Evolutionary conservation across 2,113 vertebrate species (phyloP).

Genomic region (Alethe diademata): DNA sequence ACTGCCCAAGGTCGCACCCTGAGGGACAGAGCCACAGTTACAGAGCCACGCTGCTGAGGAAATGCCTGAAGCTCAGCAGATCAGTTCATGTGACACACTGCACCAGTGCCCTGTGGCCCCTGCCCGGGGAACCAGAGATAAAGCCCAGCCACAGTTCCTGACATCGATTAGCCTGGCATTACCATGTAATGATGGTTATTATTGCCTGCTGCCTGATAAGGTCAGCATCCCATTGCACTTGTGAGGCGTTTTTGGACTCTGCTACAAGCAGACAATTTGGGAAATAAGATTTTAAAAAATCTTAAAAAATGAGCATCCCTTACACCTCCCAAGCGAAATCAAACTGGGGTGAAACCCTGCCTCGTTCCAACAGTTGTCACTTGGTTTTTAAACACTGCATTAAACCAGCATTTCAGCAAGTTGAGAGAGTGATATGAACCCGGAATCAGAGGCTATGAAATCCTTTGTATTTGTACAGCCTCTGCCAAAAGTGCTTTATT

Average conservation of each 20-base stretch:
- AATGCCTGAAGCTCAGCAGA: background rate
- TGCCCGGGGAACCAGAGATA: background rate
- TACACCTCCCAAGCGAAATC: background rate
- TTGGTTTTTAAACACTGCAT: background rate
- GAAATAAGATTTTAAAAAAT: background rate
- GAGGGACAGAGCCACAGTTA: background rate
- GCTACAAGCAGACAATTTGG: background rate
- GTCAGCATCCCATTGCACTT: background rate
- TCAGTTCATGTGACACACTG: background rate
- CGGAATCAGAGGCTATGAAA: constrained; percentile 16
- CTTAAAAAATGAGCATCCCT: background rate
- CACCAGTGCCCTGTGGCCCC: background rate
- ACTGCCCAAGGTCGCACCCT: background rate
- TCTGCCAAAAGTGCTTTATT: constrained; percentile 60
- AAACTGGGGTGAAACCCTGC: background rate
- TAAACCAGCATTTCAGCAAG: constrained; percentile 14
- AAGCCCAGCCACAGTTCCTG: background rate
- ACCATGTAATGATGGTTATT: background rate
- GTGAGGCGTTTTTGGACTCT: background rate
- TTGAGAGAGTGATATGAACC: background rate
- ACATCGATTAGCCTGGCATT: background rate
- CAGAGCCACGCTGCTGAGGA: background rate
- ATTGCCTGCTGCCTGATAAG: background rate
- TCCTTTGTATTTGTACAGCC: constrained; percentile 52
- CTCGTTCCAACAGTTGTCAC: background rate